Evolutionary conservation across 2,113 vertebrate genomes (phyloP).

Genomic region (Istiophorus platypterus): DNA sequence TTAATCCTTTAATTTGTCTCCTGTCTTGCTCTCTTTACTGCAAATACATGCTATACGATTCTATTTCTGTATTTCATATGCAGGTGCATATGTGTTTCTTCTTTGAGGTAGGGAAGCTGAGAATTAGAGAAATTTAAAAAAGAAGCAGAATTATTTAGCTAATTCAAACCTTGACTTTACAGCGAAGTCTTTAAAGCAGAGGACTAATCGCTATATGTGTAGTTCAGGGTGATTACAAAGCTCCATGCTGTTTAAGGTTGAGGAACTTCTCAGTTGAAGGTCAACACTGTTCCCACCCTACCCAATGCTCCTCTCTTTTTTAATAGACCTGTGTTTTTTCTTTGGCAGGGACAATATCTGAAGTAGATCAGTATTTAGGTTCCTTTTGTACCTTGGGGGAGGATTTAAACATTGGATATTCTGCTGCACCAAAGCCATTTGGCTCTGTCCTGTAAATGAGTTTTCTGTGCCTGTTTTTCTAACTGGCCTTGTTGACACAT

Average conservation of each 20-base stretch:
- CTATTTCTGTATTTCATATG: not conserved
- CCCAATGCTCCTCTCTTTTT: not conserved
- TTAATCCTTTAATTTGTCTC: too few relatives aligned
- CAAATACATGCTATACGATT: too few relatives aligned
- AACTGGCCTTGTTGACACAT: conserved; percentile 93
- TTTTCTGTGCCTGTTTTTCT: conserved; percentile 89
- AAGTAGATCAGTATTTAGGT: conserved; percentile 77
- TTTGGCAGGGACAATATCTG: conserved; percentile 68
- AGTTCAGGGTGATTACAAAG: conserved; percentile 60
- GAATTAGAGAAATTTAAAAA: not conserved
- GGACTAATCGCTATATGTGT: conserved; percentile 32
- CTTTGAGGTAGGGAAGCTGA: not conserved
- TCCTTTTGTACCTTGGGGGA: conserved; percentile 35
- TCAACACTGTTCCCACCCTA: not conserved
- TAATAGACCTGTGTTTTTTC: conserved; percentile 54
- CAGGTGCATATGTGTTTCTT: not conserved
- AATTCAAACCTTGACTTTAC: conserved; percentile 9
- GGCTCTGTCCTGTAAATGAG: conserved; percentile 87
- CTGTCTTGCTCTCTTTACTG: too few relatives aligned
- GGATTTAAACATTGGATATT: conserved; percentile 70
- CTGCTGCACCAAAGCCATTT: conserved; percentile 15
- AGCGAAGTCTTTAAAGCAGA: conserved; percentile 3
- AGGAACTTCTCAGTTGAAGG: conserved; percentile 38
- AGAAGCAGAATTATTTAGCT: not conserved
- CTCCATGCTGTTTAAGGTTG: conserved; percentile 28